Base-by-base conservation (phyloP, 2,113 vertebrate species). In the Rhynchopsitta pachyrhyncha region DNA sequence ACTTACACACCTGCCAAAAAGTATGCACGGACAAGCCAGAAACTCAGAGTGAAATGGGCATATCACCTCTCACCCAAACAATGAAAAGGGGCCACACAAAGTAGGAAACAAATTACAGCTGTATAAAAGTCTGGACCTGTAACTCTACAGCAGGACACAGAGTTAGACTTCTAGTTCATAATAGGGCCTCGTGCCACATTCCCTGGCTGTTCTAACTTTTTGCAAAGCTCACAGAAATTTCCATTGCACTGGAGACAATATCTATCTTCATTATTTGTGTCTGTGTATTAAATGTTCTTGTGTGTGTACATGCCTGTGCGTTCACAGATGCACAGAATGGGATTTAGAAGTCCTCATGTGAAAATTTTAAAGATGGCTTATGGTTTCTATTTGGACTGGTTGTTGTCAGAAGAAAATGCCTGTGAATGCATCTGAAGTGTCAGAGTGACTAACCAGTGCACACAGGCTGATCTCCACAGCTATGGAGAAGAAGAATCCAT, bases 131-230 rank as follows among this genome's bases (percentile, higher is more conserved):
- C 62, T 60, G 29, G 19, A 64, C 33, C 8, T 20, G 35, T 18
- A 49, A 44, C 29, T 49, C 10, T 20, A 64, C 15, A 2, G 11
- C 8, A 52, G 31, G 28, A 16, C 41, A 41, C 3, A 13, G 19
- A 46, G n/a, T 19, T 29, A 35, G 29, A 71, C 28, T 19, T 41
- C 52, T 37, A 24, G 29, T 17, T 81, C 14, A 2, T 14, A 47
- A 46, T 3, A 46, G 35, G 60, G 20, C 7, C 59, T 19, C 0
- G 2, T 33, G n/a, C 44, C 44, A 27, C 1, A 0, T 19, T 77
- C 24, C 55, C 47, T 25, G 42, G 9, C 10, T 55, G 18, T 31
- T 81, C 39, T 22, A 82, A 79, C n/a, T 17, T 79, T 60, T 19
- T 52, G 35, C 33, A 47, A 84, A 92, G 23, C 62, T 88, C 20